Base-by-base conservation (phyloP, 1,140 invertebrate genomes). In the Sminthurinus signatus region DNA sequence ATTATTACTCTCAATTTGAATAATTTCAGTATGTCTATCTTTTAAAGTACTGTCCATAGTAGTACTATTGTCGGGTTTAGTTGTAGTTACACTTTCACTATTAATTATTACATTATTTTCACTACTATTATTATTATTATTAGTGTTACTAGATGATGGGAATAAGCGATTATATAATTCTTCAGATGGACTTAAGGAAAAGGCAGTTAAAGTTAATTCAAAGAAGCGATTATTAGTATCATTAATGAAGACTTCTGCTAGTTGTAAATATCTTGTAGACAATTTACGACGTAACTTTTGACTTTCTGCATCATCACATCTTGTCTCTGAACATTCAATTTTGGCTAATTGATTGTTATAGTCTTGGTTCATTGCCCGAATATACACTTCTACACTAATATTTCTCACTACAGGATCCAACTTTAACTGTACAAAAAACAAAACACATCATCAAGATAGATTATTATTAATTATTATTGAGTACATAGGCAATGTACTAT, bases 181-280 rank as follows among this genome's bases (percentile, higher is more conserved):
- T 27, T 56, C 39, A 25, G 31, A 28, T 1, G 61, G 61, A 29
- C 44, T 63, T 2, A 63, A 46, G 2, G 61, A 63, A 46, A 63
- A 63, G 2, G 61, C 61, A 1, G 61, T 63, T 2, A 63, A 23
- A 15, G 43, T 39, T 12, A 52, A 44, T n/a, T 56, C 39, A 19
- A 19, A 44, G n/a, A 21, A 52, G n/a, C 12, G n/a, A 29, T 29
- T 28, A 2, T 29, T 5, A n/a, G n/a, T 8, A 28, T 52, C 50
- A 29, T n/a, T 14, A 10, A 25, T 4, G 27, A 52, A 52, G 8
- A 52, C 21, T 28, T 52, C 14, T 5, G 50, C 50, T 4, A 52
- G 4, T 15, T 23, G 21, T 5, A 52, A 25, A 23, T 52, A 52
- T 14, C 50, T 14, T 17, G 3, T 10, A 25, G 50, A 14, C 12